Evolutionary conservation across 2,113 vertebrate genomes (phyloP).

Genomic region (Callipepla squamata): DNA sequence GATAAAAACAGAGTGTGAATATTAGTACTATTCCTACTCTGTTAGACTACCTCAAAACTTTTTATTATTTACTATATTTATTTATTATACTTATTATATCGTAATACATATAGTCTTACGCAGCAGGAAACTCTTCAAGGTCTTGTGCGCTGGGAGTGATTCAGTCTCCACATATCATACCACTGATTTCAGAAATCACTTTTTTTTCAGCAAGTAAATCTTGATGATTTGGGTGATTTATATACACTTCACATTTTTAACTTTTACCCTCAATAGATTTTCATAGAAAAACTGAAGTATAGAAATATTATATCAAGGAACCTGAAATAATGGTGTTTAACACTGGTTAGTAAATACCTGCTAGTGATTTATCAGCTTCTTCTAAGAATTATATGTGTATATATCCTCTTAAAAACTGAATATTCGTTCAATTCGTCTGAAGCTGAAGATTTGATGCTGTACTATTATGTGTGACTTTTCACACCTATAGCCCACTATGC

Average conservation of each 20-base stretch:
- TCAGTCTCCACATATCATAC: background rate
- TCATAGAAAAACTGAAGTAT: background rate
- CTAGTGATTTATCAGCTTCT: accelerated
- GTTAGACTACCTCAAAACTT: background rate
- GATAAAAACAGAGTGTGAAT: background rate
- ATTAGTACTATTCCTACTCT: background rate
- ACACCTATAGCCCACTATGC: background rate
- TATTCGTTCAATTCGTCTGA: background rate
- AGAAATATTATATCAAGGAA: background rate
- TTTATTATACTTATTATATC: background rate
- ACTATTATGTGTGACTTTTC: background rate
- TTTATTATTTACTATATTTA: background rate
- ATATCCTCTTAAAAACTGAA: background rate
- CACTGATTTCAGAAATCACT: background rate
- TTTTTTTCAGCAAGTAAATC: background rate
- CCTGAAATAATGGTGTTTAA: background rate
- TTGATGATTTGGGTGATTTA: background rate
- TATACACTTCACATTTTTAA: background rate
- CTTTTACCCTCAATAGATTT: background rate
- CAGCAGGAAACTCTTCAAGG: background rate
- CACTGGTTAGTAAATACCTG: background rate
- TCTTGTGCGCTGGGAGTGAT: background rate
- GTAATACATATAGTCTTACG: background rate
- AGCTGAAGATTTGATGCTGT: background rate
- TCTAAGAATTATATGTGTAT: background rate